Base-by-base conservation (phyloP, 2,113 vertebrate species). In the Calypte anna region DNA sequence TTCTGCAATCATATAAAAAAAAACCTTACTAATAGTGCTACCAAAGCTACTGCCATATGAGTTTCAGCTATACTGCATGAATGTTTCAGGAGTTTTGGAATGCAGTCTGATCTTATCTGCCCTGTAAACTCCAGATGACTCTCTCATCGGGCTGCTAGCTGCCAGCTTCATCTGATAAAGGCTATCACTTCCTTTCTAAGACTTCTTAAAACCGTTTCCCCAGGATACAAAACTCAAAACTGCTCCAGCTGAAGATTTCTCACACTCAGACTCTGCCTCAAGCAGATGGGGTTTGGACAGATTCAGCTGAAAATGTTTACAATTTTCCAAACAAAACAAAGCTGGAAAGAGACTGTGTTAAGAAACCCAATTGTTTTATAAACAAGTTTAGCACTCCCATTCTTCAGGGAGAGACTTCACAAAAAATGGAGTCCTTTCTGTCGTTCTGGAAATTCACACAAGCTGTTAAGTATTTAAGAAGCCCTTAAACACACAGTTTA, bases 251-350 rank as follows among this genome's bases (percentile, higher is more conserved):
- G 43, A 87, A 87, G n/a, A 88, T 73, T 82, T 69, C 82, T 82
- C 69, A 82, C 46, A 76, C 40, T 24, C 51, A 89, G 46, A 90
- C 73, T 85, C 63, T 80, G 82, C 70, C 82, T 80, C n/a, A 91
- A 86, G 81, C 81, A 94, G 78, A 95, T 8, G 23, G 14, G 86
- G n/a, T 90, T 93, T 91, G 66, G 86, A 93, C 62, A 87, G 51
- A 59, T 94, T 84, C 81, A 80, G 54, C 17, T 82, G 78, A 77
- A 94, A 94, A 87, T 33, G 21, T 70, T 85, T 85, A 90, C 38
- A 27, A 55, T 82, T 87, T 91, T 74, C 75, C 70, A 80, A 87
- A 61, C 24, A 78, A 93, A 95, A 90, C 53, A 90, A 93, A 95
- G 75, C 63, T 67, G 75, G 27, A 25, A 74, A 85, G 59, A 88